Evolutionary conservation across 2,888 invertebrate species (phyloP).

Genomic region (Aspidapion aeneum): DNA sequence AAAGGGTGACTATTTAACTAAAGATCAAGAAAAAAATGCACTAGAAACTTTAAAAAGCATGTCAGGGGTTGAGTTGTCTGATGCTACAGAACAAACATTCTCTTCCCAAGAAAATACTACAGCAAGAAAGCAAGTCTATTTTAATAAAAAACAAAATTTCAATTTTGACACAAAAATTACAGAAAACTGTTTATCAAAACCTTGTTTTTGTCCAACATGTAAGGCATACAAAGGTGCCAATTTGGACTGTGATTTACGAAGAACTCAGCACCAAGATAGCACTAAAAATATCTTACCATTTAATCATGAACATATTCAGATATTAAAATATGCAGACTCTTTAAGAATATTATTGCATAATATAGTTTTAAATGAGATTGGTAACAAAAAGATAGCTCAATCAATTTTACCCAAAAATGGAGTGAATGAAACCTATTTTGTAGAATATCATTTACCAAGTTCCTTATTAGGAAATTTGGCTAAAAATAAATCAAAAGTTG

Average conservation of each 20-base stretch:
- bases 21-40: constrained; percentile 44
- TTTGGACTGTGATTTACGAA: constrained; percentile 31
- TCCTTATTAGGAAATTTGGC: constrained; percentile 31
- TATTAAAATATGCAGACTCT: constrained; percentile 46
- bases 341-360: constrained; percentile 48
- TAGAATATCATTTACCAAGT: constrained; percentile 49
- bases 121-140: background rate
- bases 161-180: too few relatives aligned
- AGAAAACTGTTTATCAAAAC: constrained; percentile 18
- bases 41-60: constrained; percentile 46
- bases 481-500: constrained; percentile 41
- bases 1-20: constrained; percentile 46
- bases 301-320: constrained; percentile 21
- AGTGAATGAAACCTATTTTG: constrained; percentile 45
- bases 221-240: constrained; percentile 36
- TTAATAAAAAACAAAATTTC: background rate
- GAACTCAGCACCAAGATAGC: constrained; percentile 12
- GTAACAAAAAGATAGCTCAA: constrained; percentile 44
- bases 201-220: constrained; percentile 42
- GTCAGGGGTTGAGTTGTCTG: constrained; percentile 43
- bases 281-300: constrained; percentile 4
- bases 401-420: constrained; percentile 2
- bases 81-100: constrained; percentile 37
- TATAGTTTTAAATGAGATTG: constrained; percentile 47
- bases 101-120: constrained; percentile 7